Base-by-base conservation (phyloP, 2,888 invertebrate genomes). In the Euproctis similis region DNA sequence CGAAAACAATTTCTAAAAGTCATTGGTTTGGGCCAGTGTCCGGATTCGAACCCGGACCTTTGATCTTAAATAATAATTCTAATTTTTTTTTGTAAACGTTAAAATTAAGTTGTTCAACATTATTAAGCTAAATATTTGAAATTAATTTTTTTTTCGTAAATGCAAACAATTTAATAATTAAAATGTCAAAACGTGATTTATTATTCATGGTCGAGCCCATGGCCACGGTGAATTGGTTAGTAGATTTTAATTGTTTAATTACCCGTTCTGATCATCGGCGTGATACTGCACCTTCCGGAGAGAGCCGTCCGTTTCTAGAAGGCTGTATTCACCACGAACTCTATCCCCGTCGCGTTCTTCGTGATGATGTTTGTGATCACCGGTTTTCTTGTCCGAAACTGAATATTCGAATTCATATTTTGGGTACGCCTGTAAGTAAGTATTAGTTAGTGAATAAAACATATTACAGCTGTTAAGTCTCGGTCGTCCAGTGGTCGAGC, bases 381-480 rank as follows among this genome's bases (percentile, higher is more conserved):
- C 87, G 0, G 87, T 87, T 39, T 85, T 84, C 31, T 80, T 80
- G 33, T 88, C 87, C 3, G 86, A 82, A 27, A 88, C 87, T 14
- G 86, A 82, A 39, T 88, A 87, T 51, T 87, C 85, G 52, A 86
- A 87, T 53, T 86, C 85, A 52, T 88, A 87, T 67, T 86, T 87
- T 12, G 88, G 87, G 48, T 87, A 87, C 0, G 84, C 53, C 75
- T 85, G 47, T 3, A 46, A 21, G 10, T 8, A 3, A 25, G n/a
- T n/a, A n/a, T n/a, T n/a, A n/a, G n/a, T n/a, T n/a, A n/a, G n/a
- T n/a, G n/a, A n/a, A n/a, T n/a, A n/a, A n/a, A n/a, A n/a, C n/a
- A n/a, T n/a, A n/a, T n/a, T n/a, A n/a, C n/a, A n/a, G n/a, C n/a
- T n/a, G n/a, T n/a, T n/a, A n/a, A n/a, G n/a, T n/a, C n/a, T n/a